These are phyloP conservation scores for Cerastis leucographa DNA, from an alignment of 2,888 invertebrate species.

Conservation along the genomic window DNA sequence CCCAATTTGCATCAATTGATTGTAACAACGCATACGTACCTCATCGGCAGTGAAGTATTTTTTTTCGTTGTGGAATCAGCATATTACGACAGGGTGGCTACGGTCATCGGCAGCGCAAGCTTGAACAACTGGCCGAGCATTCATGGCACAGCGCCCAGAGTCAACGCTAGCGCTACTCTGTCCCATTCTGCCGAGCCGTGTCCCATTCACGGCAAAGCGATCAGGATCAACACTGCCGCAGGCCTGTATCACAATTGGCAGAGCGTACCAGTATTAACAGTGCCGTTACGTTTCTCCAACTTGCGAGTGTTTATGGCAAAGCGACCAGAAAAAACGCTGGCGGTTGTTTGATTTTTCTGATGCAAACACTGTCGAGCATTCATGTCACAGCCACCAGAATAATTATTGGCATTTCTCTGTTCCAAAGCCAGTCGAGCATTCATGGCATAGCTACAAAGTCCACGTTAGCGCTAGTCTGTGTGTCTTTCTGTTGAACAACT, in stretches of 20 bases:
- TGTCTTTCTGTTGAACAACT: too few species aligned
- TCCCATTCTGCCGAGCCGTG: not conserved
- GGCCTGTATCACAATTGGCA: not conserved
- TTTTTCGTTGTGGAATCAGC: not conserved
- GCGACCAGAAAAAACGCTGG: not conserved
- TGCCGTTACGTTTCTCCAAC: not conserved
- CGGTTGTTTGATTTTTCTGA: not conserved
- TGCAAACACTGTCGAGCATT: not conserved
- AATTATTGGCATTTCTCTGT: too few species aligned
- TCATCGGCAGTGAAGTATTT: not conserved
- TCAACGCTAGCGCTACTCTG: not conserved
- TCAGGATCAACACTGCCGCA: not conserved
- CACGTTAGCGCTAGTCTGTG: too few species aligned
- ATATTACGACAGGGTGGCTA: not conserved
- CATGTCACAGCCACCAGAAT: not conserved
- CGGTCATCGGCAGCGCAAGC: too few species aligned
- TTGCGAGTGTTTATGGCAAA: not conserved
- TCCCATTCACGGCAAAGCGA: too few species aligned
- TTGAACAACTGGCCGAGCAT: too few species aligned
- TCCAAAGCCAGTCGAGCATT: too few species aligned
- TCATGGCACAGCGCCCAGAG: not conserved
- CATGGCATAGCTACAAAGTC: too few species aligned
- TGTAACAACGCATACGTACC: constrained; percentile 16
- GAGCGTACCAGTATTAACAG: not conserved
- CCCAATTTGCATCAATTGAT: too few species aligned